phyloP scores from a whole-genome alignment of 2,797 vertebrate species.

The Aplochiton taeniatus region DNA sequence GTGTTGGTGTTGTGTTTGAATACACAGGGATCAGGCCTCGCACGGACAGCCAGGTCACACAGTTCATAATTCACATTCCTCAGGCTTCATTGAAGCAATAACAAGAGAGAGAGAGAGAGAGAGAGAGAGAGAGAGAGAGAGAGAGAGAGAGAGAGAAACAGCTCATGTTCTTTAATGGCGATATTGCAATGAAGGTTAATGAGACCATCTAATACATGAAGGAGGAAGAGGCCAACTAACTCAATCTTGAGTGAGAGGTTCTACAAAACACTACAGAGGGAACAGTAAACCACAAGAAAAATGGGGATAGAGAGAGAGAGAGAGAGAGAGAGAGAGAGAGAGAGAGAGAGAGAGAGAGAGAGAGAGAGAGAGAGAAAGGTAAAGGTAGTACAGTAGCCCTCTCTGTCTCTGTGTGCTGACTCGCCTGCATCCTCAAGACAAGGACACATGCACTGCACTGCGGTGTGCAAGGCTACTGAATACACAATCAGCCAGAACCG shows the following conservation, averaged over 20 bases:
- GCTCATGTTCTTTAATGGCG: not conserved
- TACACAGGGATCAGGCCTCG: conserved; percentile 7
- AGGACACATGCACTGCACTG: not conserved
- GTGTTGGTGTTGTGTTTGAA: conserved; percentile 11
- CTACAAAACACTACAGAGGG: not conserved
- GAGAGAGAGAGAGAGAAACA: not conserved
- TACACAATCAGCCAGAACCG: conserved; percentile 4
- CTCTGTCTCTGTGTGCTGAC: not conserved
- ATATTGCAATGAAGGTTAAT: not conserved
- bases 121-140: not conserved
- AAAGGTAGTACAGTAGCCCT: not conserved
- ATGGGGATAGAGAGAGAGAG: conserved; percentile 9
- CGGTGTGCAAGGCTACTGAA: not conserved
- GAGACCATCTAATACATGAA: not conserved
- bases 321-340: not conserved
- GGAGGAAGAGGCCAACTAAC: not conserved
- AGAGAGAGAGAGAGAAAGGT: not conserved
- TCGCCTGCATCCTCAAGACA: not conserved
- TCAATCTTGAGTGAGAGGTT: not conserved
- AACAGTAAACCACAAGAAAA: not conserved
- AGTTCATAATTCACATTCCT: conserved; percentile 10
- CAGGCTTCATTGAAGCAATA: conserved; percentile 5
- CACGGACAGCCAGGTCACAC: conserved; percentile 7
- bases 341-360: conserved; percentile 6
- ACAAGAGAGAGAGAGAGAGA: not conserved